Percentiles rank a stretch among this genome's conserved stretches.
These are phyloP conservation scores for Lepisosteus osseus DNA, from an alignment of 2,113 vertebrate species.

Conservation along the genomic window DNA sequence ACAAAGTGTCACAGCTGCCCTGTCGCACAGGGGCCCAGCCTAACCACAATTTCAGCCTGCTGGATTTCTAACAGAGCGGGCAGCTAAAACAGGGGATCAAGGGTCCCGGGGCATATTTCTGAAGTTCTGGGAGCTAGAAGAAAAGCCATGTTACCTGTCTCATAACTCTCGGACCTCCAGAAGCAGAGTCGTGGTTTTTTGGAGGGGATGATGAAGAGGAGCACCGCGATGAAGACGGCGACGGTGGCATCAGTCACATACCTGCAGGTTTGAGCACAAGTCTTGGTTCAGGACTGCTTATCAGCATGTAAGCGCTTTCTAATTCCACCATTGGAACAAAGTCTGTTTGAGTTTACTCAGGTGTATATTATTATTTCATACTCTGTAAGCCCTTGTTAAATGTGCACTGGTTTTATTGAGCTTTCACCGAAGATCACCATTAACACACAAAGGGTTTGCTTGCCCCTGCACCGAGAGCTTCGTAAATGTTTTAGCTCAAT, in stretches of 20 bases:
- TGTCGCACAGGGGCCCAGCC: background rate
- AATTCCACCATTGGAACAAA: too few species aligned
- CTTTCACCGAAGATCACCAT: too few species aligned
- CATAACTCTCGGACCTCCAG: constrained; percentile 44
- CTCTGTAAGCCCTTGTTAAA: too few species aligned
- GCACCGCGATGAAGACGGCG: constrained; percentile 73
- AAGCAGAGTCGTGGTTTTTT: constrained; percentile 68
- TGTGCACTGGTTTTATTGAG: too few species aligned
- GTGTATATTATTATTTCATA: too few species aligned
- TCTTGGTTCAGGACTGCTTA: too few species aligned
- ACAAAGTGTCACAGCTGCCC: background rate
- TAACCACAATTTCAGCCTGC: background rate
- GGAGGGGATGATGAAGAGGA: constrained; percentile 87
- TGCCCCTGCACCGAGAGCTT: too few species aligned
- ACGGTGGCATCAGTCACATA: constrained; percentile 84
- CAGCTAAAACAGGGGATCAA: too few species aligned
- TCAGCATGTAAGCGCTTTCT: too few species aligned
- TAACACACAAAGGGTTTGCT: too few species aligned
- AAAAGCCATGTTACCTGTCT: constrained; percentile 45
- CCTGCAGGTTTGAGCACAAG: constrained; percentile 47
- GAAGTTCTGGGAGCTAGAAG: background rate
- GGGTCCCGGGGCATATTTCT: background rate
- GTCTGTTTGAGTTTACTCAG: too few species aligned
- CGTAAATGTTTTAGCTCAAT: too few species aligned
- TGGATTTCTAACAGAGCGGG: background rate